Base-by-base conservation (phyloP, 2,113 vertebrate genomes). In the Cheirogaleus medius region DNA sequence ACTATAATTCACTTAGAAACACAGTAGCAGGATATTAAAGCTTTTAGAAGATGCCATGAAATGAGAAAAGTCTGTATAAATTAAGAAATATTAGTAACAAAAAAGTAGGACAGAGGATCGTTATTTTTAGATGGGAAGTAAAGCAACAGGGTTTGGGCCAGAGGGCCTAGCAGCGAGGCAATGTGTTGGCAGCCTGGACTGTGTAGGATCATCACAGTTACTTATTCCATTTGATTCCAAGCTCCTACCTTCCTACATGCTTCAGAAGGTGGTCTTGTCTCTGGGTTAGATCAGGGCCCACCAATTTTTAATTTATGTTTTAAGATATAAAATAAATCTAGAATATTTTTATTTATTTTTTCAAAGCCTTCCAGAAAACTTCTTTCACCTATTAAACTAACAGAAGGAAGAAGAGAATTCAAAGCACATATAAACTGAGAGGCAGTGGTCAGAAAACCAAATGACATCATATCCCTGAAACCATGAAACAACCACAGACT, bases 81-180 rank as follows among this genome's bases (percentile, higher is more conserved):
- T 87, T 77, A 94, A 88, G 44, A 94, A 92, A 91, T 66, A 94
- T 71, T 90, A 69, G 63, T 92, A 77, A 71, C 39, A 87, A 92
- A 88, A 94, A 95, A 60, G 56, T 77, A 87, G 18, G 63, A 37
- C 15, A 63, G 71, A 52, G 37, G 54, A 49, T 73, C 8, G 1
- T 44, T 96, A 71, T 60, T 96, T 90, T 90, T 76, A 95, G 47
- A 39, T 58, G 69, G 74, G 37, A 89, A 97, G 56, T 56, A 39
- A 82, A 92, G 34, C 71, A 58, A 68, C 71, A 66, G 78, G 27
- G 44, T 77, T 80, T 88, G n/a, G 58, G 37, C 8, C 6, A 56
- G 25, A 68, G 14, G 49, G 17, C 23, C 6, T 39, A 49, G 49
- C 49, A 83, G n/a, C 15, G 54, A 68, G 54, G 66, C 39, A 66